These are phyloP conservation scores for Escarpia spicata DNA, from an alignment of 2,888 invertebrate genomes.

Conservation along the genomic window DNA sequence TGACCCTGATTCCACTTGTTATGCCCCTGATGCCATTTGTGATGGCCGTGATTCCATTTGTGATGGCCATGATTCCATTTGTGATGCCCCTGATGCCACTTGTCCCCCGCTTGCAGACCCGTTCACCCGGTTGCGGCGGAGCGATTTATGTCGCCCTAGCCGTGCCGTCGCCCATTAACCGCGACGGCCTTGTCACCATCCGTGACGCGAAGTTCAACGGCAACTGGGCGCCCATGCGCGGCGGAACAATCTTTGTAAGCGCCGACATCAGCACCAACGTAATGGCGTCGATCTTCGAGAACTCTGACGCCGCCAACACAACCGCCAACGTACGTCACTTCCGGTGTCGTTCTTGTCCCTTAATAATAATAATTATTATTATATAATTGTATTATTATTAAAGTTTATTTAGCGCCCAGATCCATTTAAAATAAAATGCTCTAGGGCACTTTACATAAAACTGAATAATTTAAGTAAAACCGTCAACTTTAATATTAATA, in stretches of 20 bases:
- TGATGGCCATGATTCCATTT: no score
- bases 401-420: no score
- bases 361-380: no score
- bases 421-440: no score
- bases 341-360: not conserved
- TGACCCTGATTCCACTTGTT: no score
- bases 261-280: constrained; percentile 25
- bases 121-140: constrained; percentile 32
- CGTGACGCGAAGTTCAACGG: constrained; percentile 26
- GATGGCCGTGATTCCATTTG: no score
- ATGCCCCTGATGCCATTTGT: no score
- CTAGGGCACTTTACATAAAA: no score
- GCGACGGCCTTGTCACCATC: constrained; percentile 28
- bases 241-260: constrained; percentile 34
- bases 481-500: no score
- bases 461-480: no score
- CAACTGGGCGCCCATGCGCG: constrained; percentile 35
- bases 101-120: not conserved
- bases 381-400: no score
- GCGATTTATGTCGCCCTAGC: constrained; percentile 29
- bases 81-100: no score
- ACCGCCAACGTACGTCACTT: constrained; percentile 9
- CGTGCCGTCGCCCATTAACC: not conserved
- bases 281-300: not conserved
- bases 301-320: not conserved